A percentile compares a stretch with the other conserved stretches of the same genome.
phyloP scores from a whole-genome alignment of 2,797 vertebrate species.

The Sebastes flavidus region DNA sequence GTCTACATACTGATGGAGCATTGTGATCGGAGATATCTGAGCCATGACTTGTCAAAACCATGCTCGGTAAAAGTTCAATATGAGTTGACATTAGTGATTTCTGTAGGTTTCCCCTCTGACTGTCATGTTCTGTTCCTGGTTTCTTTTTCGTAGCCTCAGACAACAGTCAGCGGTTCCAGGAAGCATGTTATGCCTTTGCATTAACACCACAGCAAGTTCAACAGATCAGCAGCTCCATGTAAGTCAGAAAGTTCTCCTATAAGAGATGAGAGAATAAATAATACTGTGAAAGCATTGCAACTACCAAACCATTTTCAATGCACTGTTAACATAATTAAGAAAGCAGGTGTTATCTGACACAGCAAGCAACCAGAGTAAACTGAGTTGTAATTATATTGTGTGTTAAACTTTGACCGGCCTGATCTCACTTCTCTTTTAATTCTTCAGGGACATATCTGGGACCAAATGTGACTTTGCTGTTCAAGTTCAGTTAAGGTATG shows the following conservation, averaged over 20 bases:
- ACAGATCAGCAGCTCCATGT: conserved; percentile 99
- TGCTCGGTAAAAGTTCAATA: background rate
- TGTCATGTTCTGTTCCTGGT: background rate
- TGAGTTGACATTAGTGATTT: background rate
- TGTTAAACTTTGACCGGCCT: background rate
- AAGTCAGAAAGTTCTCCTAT: conserved; percentile 74
- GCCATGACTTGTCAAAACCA: background rate
- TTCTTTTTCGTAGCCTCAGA: conserved; percentile 86
- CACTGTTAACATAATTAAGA: background rate
- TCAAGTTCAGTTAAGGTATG: conserved; percentile 98
- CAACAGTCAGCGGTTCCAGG: conserved; percentile 97
- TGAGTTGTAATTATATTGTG: background rate
- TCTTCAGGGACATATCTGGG: conserved; percentile 96
- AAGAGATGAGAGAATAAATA: background rate
- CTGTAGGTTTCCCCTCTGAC: background rate
- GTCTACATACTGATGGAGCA: background rate
- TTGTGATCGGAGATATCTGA: conserved; percentile 6
- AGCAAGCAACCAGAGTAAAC: background rate
- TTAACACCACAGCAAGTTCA: conserved; percentile 98
- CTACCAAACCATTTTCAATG: background rate
- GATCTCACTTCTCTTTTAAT: conserved; percentile 15
- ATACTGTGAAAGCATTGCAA: background rate
- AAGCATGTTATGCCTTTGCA: conserved; percentile 98
- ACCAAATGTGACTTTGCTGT: conserved; percentile 99
- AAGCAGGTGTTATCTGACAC: background rate